A percentile compares a stretch with the other conserved stretches of the same genome.
Conservation (phyloP, 2,113 vertebrate species). For the Rhagologus leucostigma region DNA sequence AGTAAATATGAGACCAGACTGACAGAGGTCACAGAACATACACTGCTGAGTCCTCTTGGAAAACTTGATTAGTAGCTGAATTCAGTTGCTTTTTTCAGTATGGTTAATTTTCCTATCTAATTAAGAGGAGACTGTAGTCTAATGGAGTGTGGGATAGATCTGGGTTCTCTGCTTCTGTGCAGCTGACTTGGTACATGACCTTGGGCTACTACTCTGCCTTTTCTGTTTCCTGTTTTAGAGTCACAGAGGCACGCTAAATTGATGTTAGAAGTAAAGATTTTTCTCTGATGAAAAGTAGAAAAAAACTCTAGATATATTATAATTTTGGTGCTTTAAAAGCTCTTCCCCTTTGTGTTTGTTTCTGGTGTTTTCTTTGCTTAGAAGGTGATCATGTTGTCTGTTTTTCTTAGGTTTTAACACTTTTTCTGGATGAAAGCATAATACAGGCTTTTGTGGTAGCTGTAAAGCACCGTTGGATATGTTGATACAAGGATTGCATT, state of each 20-base stretch:
- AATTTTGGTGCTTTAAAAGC: background rate
- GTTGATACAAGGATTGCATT: background rate
- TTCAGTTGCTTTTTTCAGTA: background rate
- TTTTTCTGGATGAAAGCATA: background rate
- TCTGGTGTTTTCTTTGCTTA: background rate
- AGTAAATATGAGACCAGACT: background rate
- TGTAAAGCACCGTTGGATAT: background rate
- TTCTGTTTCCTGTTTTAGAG: background rate
- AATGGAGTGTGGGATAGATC: background rate
- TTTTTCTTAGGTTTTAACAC: background rate
- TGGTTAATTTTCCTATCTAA: background rate
- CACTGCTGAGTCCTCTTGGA: background rate
- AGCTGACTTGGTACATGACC: background rate
- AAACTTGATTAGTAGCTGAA: background rate
- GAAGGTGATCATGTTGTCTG: background rate
- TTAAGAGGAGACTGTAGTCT: background rate
- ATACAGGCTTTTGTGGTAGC: background rate
- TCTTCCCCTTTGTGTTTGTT: background rate
- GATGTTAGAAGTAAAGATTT: background rate
- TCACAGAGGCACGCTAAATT: background rate
- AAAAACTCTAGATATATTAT: accelerated
- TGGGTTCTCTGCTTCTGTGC: background rate
- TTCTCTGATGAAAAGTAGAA: background rate
- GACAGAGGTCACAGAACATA: background rate
- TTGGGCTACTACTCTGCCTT: constrained; percentile 15